A percentile compares a stretch with the other conserved stretches of the same genome.
Evolutionary conservation across 2,113 vertebrate species (phyloP).

Genomic region (Macrotis lagotis): DNA sequence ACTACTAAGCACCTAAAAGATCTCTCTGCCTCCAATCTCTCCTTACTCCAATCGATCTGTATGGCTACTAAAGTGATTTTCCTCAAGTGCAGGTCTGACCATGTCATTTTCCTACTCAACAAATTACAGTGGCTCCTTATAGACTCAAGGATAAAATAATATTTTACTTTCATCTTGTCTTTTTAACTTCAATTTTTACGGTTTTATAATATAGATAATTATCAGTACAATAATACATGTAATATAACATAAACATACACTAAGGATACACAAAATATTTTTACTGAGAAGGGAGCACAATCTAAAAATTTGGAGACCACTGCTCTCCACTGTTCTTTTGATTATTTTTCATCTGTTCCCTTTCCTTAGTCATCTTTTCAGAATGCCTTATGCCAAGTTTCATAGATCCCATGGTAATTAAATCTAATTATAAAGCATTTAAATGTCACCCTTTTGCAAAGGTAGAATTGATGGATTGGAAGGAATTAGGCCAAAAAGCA

Average conservation of each 20-base stretch:
- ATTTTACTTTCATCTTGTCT: background rate
- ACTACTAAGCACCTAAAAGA: background rate
- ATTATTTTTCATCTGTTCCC: background rate
- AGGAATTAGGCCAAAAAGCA: background rate
- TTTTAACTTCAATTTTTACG: background rate
- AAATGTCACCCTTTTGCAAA: slow-evolving; percentile 9
- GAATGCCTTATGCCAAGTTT: slow-evolving; percentile 19
- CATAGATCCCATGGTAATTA: slow-evolving; percentile 26
- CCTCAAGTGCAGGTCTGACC: background rate
- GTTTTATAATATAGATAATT: background rate
- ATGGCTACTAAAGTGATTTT: background rate
- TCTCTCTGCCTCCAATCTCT: background rate
- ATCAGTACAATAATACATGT: background rate
- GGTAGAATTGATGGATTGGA: slow-evolving; percentile 1
- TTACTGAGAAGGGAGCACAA: background rate
- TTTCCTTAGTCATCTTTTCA: background rate
- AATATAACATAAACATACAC: background rate
- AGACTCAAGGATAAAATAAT: background rate
- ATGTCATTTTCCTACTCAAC: background rate
- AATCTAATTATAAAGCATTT: slow-evolving; percentile 6
- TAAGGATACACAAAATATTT: background rate
- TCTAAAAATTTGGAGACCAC: background rate
- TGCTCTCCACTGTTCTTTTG: background rate
- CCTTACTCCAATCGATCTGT: background rate
- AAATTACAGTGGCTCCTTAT: background rate